Base-by-base conservation (phyloP, 2,113 vertebrate genomes). In the Carettochelys insculpta region DNA sequence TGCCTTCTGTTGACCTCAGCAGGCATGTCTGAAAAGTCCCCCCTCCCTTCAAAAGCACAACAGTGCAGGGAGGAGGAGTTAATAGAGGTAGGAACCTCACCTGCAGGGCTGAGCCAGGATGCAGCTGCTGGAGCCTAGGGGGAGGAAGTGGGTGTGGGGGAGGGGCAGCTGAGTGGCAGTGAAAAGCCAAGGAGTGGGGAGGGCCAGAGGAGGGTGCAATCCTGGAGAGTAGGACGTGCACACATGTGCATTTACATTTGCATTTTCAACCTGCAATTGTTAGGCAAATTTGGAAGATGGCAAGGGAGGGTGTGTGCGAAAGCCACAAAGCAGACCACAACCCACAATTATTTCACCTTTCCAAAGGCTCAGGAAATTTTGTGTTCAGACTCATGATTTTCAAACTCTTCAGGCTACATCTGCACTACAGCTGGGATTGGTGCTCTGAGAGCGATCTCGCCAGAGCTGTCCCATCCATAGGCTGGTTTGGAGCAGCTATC, bases 51-150 rank as follows among this genome's bases (percentile, higher is more conserved):
- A 38, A 38, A 38, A 68, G 5, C 61, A 38, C n/a, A 38, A 38
- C n/a, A 11, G 2, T 38, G n/a, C n/a, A 20, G n/a, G 19, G 22
- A 68, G 61, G n/a, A 68, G 61, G 34, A 22, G 61, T 68, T 68
- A 68, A 68, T 38, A 68, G 61, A 68, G 34, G 19, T 38, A 22
- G 19, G n/a, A 38, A 11, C 61, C 61, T 65, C 34, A 65, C 61
- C 61, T 68, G 61, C 34, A 65, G 58, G 31, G 14, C 8, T 6
- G 58, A 65, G 34, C n/a, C n/a, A 68, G 61, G n/a, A 68, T 8
- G 61, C 61, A 38, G n/a, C 16, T 68, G 61, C 19, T 38, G 19
- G 34, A 34, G 31, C 14, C 14, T 0, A 0, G 24, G 2, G 14
- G n/a, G 3, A 5, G 51, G 17, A 14, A 83, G 54, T 22, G 38